These are phyloP conservation scores for Cyanocitta stelleri DNA, from an alignment of 2,113 vertebrate species.

Conservation along the genomic window DNA sequence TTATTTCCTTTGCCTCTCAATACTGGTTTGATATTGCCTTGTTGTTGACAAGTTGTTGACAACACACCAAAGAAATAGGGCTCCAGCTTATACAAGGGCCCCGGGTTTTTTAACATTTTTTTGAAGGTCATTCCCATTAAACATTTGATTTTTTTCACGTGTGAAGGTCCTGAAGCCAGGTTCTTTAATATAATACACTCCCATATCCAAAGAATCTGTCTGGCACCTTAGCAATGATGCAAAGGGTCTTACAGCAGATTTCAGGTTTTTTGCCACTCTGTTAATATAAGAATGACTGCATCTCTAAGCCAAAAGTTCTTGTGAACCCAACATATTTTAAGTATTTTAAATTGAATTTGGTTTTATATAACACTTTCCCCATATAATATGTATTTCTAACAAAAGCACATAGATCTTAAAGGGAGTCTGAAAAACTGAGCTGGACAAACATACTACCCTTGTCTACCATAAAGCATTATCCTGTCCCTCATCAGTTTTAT, in stretches of 20 bases:
- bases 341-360: not conserved
- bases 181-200: not conserved
- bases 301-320: not conserved
- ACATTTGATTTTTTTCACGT: not conserved
- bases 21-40: not conserved
- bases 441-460: not conserved
- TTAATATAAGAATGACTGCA: not conserved
- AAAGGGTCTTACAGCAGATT: not conserved
- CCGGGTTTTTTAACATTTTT: not conserved
- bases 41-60: not conserved
- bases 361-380: not conserved
- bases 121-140: not conserved
- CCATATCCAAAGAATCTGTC: not conserved
- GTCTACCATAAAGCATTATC: not conserved
- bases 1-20: not conserved
- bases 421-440: not conserved
- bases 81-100: not conserved
- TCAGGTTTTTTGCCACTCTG: not conserved
- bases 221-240: not conserved
- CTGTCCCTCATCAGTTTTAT: not conserved
- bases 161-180: not conserved
- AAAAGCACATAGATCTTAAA: not conserved
- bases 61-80: not conserved
- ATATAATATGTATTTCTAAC: not conserved
- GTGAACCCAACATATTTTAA: not conserved